Evolutionary conservation across 2,888 invertebrate genomes (phyloP).

Genomic region (Pristionchus exspectatus): DNA sequence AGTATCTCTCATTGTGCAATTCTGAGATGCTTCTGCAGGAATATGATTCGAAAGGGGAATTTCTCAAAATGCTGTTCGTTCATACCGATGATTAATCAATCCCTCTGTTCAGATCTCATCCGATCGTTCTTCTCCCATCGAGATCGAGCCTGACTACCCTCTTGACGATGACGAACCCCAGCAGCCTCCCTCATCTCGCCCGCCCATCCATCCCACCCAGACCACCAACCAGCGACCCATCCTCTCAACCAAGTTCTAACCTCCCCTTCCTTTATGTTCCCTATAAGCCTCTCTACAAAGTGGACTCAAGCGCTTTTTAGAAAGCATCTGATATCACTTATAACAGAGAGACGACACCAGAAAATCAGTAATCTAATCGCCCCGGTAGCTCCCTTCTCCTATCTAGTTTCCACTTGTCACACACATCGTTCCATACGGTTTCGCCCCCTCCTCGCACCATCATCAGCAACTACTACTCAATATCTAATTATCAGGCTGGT

Average conservation of each 20-base stretch:
- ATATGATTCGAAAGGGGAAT: background rate
- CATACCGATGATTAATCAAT: background rate
- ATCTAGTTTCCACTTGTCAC: background rate
- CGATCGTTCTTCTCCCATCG: conserved; percentile 53
- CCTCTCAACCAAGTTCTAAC: conserved; percentile 53
- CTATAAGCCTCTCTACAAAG: background rate
- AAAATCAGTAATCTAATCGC: background rate
- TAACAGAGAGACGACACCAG: too few relatives aligned
- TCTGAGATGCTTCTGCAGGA: too few relatives aligned
- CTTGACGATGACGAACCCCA: conserved; percentile 19
- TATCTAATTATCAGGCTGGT: too few relatives aligned
- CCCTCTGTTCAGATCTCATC: conserved; percentile 35
- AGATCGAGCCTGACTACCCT: conserved; percentile 54
- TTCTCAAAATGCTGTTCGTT: background rate
- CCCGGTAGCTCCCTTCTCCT: background rate
- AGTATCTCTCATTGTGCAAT: too few relatives aligned
- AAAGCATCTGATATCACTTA: too few relatives aligned
- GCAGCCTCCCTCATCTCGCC: background rate
- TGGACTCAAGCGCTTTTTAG: too few relatives aligned
- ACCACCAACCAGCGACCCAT: conserved; percentile 13
- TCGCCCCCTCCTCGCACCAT: background rate
- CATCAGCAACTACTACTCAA: conserved; percentile 31
- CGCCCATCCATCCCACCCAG: background rate
- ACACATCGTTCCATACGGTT: conserved; percentile 20
- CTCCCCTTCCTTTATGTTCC: background rate